phyloP scores from a whole-genome alignment of 64 coral and sea anemone species.

The Stylophora pistillata region DNA sequence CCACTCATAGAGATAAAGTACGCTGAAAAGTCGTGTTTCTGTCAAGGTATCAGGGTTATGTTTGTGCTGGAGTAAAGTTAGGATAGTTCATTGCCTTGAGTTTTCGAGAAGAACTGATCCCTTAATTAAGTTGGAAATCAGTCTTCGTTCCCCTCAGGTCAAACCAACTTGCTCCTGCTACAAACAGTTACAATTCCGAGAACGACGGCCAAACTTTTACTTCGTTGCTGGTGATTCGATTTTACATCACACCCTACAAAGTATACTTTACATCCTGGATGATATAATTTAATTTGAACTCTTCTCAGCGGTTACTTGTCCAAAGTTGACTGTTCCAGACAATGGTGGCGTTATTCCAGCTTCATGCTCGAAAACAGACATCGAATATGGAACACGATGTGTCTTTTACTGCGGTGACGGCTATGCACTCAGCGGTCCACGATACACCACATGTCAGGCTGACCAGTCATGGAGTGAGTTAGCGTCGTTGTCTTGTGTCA shows the following conservation, averaged over 20 bases:
- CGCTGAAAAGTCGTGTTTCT: no score
- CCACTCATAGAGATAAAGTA: no score
- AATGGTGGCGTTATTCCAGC: conserved; percentile 71
- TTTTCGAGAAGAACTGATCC: no score
- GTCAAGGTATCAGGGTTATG: no score
- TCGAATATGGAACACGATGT: conserved; percentile 83
- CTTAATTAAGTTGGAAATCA: no score
- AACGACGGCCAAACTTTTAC: no score
- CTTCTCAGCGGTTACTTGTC: conserved; percentile 76
- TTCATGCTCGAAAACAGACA: conserved; percentile 61
- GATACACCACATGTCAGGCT: conserved; percentile 80
- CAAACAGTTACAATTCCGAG: no score
- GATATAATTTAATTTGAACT: background rate
- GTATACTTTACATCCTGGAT: background rate
- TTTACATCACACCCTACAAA: background rate
- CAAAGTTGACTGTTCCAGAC: conserved; percentile 11
- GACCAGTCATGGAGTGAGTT: conserved; percentile 76
- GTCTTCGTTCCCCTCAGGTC: no score
- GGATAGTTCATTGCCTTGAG: no score
- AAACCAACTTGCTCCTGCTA: no score
- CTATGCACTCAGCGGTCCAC: conserved; percentile 82
- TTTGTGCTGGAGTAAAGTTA: no score
- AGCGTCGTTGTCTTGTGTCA: conserved; percentile 63
- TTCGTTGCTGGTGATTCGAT: no score
- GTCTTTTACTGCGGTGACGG: conserved; percentile 88